Conservation (phyloP, 2,113 vertebrate genomes). For the Parotia lawesii region DNA sequence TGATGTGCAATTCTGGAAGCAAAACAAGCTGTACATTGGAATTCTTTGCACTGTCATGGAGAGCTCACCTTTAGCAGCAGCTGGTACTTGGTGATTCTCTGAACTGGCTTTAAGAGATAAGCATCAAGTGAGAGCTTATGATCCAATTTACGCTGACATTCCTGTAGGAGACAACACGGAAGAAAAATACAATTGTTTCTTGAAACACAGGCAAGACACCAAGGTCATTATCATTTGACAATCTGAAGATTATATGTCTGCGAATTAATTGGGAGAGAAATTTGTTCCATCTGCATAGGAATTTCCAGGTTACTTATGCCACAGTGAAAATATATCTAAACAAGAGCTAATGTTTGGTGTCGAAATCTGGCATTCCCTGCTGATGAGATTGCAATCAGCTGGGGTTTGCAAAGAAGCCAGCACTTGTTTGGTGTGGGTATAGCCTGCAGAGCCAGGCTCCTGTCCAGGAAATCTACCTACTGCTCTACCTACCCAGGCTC, state of each 20-base stretch:
- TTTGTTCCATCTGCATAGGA: neutral
- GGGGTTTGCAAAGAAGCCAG: neutral
- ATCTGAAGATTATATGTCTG: neutral
- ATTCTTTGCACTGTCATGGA: neutral
- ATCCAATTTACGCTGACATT: constrained; percentile 86
- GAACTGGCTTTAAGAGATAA: constrained; percentile 89
- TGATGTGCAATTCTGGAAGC: neutral
- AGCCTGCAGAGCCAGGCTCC: neutral
- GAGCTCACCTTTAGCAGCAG: constrained; percentile 82
- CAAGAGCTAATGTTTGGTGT: neutral
- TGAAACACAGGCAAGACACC: neutral
- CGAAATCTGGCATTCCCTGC: neutral
- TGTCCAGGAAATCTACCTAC: neutral
- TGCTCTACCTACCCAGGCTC: neutral
- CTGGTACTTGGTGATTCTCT: constrained; percentile 92
- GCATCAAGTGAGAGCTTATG: constrained; percentile 91
- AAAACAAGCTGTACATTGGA: neutral
- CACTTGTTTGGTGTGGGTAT: neutral
- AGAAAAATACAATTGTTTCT: neutral
- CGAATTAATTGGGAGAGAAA: neutral
- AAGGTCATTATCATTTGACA: neutral
- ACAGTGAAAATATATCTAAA: neutral
- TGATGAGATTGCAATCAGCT: neutral
- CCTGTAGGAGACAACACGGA: neutral
- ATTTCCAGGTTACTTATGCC: neutral